Percentiles rank a stretch among this genome's conserved stretches.
These are phyloP conservation scores for Hedychridium roseum DNA, from an alignment of 2,888 invertebrate species.

Conservation along the genomic window DNA sequence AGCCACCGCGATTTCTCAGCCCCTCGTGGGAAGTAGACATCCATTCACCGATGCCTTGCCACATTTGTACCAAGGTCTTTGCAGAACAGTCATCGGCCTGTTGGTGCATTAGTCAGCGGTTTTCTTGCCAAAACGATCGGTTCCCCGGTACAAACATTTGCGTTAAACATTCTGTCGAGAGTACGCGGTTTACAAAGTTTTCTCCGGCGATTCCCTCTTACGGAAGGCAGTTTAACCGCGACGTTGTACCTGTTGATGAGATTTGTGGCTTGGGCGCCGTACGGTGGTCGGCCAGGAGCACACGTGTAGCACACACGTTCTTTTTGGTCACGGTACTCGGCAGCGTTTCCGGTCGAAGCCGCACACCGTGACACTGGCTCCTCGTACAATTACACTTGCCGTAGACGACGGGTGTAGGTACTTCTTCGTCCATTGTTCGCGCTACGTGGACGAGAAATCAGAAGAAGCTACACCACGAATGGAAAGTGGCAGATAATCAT, in stretches of 20 bases:
- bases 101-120: too few species aligned
- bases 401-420: slow-evolving; percentile 6
- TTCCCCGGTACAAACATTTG: too few species aligned
- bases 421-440: slow-evolving; percentile 20
- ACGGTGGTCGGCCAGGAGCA: neutral
- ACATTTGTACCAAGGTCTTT: too few species aligned
- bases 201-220: too few species aligned
- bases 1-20: slow-evolving; percentile 20
- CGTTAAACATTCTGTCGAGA: too few species aligned
- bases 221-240: too few species aligned
- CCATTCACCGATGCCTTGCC: too few species aligned
- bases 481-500: slow-evolving; percentile 1
- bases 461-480: slow-evolving; percentile 1
- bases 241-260: too few species aligned
- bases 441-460: slow-evolving; percentile 16
- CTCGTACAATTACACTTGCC: slow-evolving; percentile 29
- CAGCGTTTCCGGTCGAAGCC: slow-evolving; percentile 52
- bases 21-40: slow-evolving; percentile 24
- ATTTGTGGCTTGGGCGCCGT: too few species aligned
- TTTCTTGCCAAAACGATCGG: too few species aligned
- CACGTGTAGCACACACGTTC: slow-evolving; percentile 26
- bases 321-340: slow-evolving; percentile 55
- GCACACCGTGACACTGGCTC: slow-evolving; percentile 45
- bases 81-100: too few species aligned
- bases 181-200: too few species aligned